Evolutionary conservation across 2,113 vertebrate species (phyloP), one percentile per base, ranked within the genome.

Genomic region (Aldabrachelys gigantea): DNA sequence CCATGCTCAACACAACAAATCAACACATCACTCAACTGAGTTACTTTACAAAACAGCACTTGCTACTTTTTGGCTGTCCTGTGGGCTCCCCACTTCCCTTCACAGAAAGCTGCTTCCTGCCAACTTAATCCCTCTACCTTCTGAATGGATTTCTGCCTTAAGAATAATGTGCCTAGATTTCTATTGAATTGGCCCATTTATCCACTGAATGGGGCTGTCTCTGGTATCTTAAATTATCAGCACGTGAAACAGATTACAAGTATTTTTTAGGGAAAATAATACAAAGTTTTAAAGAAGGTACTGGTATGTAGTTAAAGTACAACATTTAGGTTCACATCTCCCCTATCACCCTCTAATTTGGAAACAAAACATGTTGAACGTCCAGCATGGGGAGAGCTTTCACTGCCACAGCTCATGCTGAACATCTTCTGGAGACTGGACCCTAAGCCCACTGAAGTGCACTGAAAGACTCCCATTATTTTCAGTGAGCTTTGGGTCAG

Each of bases 231-330:
- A 80, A 50, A 50, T 50, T 80, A 50, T 31, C 49, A 80, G 78
- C 47, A 52, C 11, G 10, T 50, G 17, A 13, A 1, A n/a, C 44
- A 59, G 8, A 24, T 52, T 95, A 59, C 57, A 57, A 1, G 10
- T 24, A 27, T 8, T 8, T 8, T 35, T 12, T 3, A 79, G 27
- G 9, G 59, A 75, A 0, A 0, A 52, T 35, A 7, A 56, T 6
- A 31, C 1, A 65, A 82, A 4, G 6, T 72, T 85, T 87, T 10
- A 38, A 16, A 59, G 53, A 81, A 38, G 44, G 25, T 24, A 57
- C 52, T 57, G 49, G 12, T n/a, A 80, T 75, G 35, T 2, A 85
- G 75, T 22, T 41, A 19, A 49, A 25, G 24, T 25, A 56, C 54
- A 56, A 72, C 9, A 38, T 14, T 1, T 35, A 5, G 6, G 6